These are phyloP conservation scores for Sakesphorus luctuosus DNA, from an alignment of 2,113 vertebrate species.

Conservation along the genomic window DNA sequence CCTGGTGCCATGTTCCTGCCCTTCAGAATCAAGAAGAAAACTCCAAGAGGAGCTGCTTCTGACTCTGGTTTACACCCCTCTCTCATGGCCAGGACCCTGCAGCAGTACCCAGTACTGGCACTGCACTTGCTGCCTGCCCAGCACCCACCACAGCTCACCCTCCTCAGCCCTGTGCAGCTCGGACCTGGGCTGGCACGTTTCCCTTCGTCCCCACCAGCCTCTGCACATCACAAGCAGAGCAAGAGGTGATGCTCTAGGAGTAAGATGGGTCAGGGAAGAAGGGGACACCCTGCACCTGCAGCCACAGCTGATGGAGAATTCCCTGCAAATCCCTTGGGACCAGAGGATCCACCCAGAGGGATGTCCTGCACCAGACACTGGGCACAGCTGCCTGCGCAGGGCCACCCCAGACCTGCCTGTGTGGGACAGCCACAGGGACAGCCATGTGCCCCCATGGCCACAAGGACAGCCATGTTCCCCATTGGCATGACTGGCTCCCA, in stretches of 20 bases:
- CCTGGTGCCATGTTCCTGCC: background rate
- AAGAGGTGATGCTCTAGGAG: background rate
- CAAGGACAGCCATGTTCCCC: background rate
- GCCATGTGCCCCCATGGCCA: background rate
- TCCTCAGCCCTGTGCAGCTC: background rate
- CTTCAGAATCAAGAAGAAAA: background rate
- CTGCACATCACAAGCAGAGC: background rate
- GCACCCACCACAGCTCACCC: background rate
- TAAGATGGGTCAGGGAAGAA: background rate
- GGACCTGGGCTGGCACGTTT: fast-evolving
- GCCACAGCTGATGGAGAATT: too few species aligned
- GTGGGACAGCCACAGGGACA: fast-evolving
- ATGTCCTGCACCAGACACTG: background rate
- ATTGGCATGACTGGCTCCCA: fast-evolving
- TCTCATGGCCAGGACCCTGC: background rate
- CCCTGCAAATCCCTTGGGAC: background rate
- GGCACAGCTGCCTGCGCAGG: background rate
- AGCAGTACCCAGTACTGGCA: background rate
- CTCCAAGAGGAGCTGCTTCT: background rate
- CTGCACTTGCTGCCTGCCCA: fast-evolving
- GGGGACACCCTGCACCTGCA: background rate
- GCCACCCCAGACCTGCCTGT: fast-evolving
- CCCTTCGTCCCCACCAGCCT: background rate
- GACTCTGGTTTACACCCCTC: background rate
- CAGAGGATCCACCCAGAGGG: too few species aligned